Base-by-base conservation (phyloP, 2,888 invertebrate species). In the Gymnosoma rotundatum region DNA sequence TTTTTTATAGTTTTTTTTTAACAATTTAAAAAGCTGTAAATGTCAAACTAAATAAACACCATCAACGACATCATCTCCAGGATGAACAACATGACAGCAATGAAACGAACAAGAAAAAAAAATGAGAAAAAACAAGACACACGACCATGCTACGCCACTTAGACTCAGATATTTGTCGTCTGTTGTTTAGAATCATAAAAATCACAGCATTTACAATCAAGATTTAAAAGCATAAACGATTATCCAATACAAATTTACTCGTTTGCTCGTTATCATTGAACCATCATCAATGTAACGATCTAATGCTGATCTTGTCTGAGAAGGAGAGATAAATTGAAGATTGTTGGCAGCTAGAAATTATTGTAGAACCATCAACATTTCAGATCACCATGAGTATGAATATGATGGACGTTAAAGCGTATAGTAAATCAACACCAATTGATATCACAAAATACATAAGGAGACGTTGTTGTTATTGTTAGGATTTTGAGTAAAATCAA, bases 11-110 rank as follows among this genome's bases (percentile, higher is more conserved):
- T 16, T 16, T 52, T 64, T 74, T 38, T 61, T 66, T 12, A 74
- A 81, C 78, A 82, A 85, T 82, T 85, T 82, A 85, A 82, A 83
- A 83, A 66, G 73, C 74, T 78, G 81, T 82, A 79, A 82, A 82
- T 85, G 85, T 85, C 85, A 85, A 82, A 74, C 82, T 58, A 79
- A 76, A 85, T 83, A 85, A 83, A 85, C 85, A 85, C 85, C 82
- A 83, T 79, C 75, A 72, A 64, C 85, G 72, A 79, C 82, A 75
- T 78, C 72, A 82, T 75, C 80, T 69, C 64, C 54, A 74, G 64
- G 9, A 42, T 42, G 58, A 72, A 16, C 56, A 70, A 56, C 36
- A 69, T n/a, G 56, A 56, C 42, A 70, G 20, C 38, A 67, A 50
- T 48, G 21, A 54, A 74, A 25, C 20, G 18, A 73, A 38, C 5